phyloP scores from a whole-genome alignment of 2,113 vertebrate species.

The Anolis carolinensis region DNA sequence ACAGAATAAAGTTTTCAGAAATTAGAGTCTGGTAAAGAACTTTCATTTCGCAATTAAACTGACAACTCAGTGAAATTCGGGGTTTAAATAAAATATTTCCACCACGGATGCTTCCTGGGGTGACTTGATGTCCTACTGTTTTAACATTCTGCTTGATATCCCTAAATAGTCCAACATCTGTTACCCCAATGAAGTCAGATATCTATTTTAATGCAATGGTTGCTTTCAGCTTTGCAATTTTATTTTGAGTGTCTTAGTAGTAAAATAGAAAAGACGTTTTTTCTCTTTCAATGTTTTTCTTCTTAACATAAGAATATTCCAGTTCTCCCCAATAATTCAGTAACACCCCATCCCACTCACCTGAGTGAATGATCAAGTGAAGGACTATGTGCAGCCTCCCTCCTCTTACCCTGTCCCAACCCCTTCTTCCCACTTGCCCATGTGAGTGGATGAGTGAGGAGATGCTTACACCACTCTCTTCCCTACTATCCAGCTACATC shows the following conservation, averaged over 20 bases:
- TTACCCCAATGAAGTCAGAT: constrained; percentile 60
- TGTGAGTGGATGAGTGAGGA: no score
- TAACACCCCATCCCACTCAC: background rate
- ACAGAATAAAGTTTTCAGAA: constrained; percentile 45
- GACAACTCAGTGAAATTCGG: constrained; percentile 56
- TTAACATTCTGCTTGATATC: constrained; percentile 68
- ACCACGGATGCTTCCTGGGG: constrained; percentile 61
- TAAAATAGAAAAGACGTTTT: constrained; percentile 5
- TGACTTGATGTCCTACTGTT: constrained; percentile 69
- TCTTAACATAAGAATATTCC: constrained; percentile 28
- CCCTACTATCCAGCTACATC: no score
- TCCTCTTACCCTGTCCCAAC: no score
- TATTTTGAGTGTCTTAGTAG: constrained; percentile 51
- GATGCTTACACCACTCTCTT: no score
- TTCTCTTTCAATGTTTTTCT: background rate
- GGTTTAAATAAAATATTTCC: constrained; percentile 59
- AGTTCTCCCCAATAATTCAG: constrained; percentile 23
- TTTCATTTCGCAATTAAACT: constrained; percentile 62
- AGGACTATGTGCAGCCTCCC: no score
- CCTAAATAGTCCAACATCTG: constrained; percentile 74
- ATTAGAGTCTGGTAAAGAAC: constrained; percentile 56
- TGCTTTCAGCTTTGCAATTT: constrained; percentile 51
- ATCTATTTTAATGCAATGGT: constrained; percentile 53
- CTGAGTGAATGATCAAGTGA: no score
- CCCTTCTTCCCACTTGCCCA: no score